Percentiles rank a stretch among this genome's conserved stretches.
phyloP scores from a whole-genome alignment of 2,888 invertebrate species.

The Lithophane semibrunnea region DNA sequence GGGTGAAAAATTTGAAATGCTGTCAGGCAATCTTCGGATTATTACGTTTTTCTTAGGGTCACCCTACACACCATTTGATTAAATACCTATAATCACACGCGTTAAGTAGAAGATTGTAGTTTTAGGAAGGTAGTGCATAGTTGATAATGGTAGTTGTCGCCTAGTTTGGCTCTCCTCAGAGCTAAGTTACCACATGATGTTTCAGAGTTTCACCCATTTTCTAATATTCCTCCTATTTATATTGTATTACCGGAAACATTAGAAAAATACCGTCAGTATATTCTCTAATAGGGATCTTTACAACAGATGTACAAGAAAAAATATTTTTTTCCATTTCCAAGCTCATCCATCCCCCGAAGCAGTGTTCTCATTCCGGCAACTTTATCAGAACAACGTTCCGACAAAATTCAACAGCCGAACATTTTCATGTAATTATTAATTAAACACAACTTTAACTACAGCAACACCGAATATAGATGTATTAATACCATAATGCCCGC shows the following conservation, averaged over 20 bases:
- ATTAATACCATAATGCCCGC: slow-evolving; percentile 68
- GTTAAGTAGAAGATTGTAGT: no score
- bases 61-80: not conserved
- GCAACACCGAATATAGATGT: slow-evolving; percentile 51
- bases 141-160: no score
- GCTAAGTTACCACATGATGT: not conserved
- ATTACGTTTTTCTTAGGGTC: not conserved
- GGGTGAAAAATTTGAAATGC: slow-evolving; percentile 1
- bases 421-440: slow-evolving; percentile 53
- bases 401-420: slow-evolving; percentile 30
- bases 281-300: slow-evolving; percentile 23
- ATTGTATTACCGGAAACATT: slow-evolving; percentile 16
- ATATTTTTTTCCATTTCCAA: slow-evolving; percentile 40
- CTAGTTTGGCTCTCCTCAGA: not conserved
- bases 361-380: slow-evolving; percentile 41
- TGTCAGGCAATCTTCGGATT: not conserved
- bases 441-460: slow-evolving; percentile 54
- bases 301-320: slow-evolving; percentile 35
- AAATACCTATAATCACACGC: no score
- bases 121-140: no score
- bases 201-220: not conserved
- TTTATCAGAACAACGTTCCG: slow-evolving; percentile 32
- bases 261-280: slow-evolving; percentile 13
- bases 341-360: slow-evolving; percentile 51
- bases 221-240: not conserved